Evolutionary conservation across 2,113 vertebrate genomes (phyloP).

Genomic region (Peucedramus taeniatus): DNA sequence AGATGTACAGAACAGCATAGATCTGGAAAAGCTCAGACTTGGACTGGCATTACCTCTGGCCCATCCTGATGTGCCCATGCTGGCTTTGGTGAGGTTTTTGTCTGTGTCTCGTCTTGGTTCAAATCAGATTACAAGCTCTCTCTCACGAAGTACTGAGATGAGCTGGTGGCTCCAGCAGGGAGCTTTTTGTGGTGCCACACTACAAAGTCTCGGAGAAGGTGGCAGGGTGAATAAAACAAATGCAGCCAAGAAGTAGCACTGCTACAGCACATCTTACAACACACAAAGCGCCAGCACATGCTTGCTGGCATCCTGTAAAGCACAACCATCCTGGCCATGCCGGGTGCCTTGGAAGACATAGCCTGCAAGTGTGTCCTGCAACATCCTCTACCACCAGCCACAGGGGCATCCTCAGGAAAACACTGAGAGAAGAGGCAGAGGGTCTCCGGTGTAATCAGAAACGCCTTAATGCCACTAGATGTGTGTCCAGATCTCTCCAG

Average conservation of each 20-base stretch:
- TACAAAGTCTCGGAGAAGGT: background rate
- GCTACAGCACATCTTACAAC: background rate
- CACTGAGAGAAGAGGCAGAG: background rate
- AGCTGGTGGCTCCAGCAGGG: background rate
- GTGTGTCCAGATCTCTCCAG: background rate
- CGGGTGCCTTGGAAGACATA: background rate
- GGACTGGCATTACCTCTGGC: background rate
- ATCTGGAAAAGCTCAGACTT: background rate
- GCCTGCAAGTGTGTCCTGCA: background rate
- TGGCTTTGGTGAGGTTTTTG: background rate
- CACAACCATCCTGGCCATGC: no score
- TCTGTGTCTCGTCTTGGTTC: rapidly evolving
- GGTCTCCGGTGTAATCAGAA: background rate
- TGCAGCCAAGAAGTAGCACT: background rate
- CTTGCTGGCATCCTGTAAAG: background rate
- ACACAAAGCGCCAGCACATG: background rate
- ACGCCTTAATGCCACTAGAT: background rate
- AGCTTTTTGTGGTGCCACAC: rapidly evolving
- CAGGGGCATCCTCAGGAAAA: background rate
- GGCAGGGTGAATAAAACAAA: rapidly evolving
- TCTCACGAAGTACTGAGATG: background rate
- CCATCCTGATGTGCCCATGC: background rate
- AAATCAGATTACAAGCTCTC: background rate
- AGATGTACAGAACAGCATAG: rapidly evolving
- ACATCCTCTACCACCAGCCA: background rate